Conservation (phyloP, 2,888 invertebrate species). For the Apamea anceps region DNA sequence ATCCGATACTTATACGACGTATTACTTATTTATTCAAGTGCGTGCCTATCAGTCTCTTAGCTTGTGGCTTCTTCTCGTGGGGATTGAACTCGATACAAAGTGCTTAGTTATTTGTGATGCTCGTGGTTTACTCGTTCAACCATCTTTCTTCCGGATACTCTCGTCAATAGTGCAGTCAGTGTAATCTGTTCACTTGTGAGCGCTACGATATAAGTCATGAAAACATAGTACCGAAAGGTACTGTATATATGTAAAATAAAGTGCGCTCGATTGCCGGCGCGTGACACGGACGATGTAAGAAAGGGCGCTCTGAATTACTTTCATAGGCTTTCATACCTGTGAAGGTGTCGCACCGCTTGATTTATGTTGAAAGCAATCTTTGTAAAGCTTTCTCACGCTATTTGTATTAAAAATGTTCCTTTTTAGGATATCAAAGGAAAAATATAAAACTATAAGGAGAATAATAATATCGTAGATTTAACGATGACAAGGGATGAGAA, state of each 20-base stretch:
- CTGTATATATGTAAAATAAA: background rate
- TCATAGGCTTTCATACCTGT: constrained; percentile 42
- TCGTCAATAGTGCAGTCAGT: background rate
- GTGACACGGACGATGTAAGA: constrained; percentile 1
- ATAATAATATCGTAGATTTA: background rate
- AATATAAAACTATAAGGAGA: constrained; percentile 1
- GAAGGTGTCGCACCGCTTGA: constrained; percentile 44
- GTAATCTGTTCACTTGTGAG: background rate
- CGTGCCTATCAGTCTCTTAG: background rate
- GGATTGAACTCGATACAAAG: constrained; percentile 1
- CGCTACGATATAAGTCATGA: background rate
- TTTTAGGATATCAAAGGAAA: constrained; percentile 9
- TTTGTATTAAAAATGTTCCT: constrained; percentile 38
- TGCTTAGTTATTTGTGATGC: background rate
- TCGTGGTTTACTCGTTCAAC: background rate
- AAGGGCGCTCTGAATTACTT: constrained; percentile 27
- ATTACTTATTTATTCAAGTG: background rate
- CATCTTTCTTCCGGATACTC: background rate
- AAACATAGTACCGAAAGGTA: background rate
- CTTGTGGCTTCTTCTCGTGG: background rate
- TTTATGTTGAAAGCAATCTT: constrained; percentile 48
- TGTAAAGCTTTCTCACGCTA: constrained; percentile 22
- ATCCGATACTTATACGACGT: background rate
- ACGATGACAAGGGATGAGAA: background rate
- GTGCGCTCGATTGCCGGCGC: background rate